Evolutionary conservation across 1,140 invertebrate species (phyloP), one percentile per base, ranked within the genome.

Genomic region (Rhagoletis pomonella): DNA sequence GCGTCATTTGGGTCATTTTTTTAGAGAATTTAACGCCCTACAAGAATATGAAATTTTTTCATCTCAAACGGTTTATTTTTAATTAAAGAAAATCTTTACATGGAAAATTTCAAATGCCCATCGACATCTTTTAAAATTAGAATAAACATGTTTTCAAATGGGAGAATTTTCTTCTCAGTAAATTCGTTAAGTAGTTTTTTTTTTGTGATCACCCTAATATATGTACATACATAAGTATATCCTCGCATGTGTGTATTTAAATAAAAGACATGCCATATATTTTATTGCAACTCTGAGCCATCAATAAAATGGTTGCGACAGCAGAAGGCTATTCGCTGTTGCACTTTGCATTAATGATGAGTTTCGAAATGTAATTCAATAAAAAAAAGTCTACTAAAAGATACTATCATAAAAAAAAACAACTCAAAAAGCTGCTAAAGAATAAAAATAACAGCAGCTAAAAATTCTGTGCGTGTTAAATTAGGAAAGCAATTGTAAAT

Each of bases 321-420:
- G 14, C 12, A 47, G 69, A 73, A 73, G 60, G 60, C 60, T 62
- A 14, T 4, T 62, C 17, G 60, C 60, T 62, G 60, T 14, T 17
- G 60, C 60, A 17, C 5, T 62, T 62, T 62, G 69, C 69, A 44
- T 47, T 73, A 73, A 73, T 29, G 69, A 73, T 73, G 14, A n/a
- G 14, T n/a, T 73, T 39, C 14, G 4, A 50, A 73, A 73, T 50
- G 12, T 9, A 50, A 73, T 73, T 73, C 1, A 73, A 1, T 55
- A 10, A 10, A 14, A 1, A 62, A 62, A 62, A n/a, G 4, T 62
- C 29, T 29, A n/a, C 4, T 62, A 47, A 73, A 6, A 73, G 12
- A 42, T 6, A n/a, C 3, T 39, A 17, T 6, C 42, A 73, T 1
- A 73, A 0, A 47, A 73, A 12, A 29, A 14, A 14, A 12, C 17